Percentiles rank a stretch among this genome's conserved stretches.
Evolutionary conservation across 2,888 invertebrate species (phyloP).

Genomic region (Cerastis leucographa): DNA sequence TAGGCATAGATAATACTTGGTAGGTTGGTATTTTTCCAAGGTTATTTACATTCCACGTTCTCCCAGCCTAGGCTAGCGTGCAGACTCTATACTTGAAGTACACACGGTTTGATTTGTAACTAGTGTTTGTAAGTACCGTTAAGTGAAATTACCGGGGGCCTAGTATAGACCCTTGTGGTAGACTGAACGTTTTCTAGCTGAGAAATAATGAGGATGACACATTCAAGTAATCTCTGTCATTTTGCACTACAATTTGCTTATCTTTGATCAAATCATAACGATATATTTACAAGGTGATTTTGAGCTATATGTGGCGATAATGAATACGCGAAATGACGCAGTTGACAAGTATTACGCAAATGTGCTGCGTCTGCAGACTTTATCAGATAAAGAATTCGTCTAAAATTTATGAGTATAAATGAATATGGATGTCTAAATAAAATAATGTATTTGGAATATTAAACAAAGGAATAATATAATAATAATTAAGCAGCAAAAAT

Average conservation of each 20-base stretch:
- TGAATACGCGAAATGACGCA: constrained; percentile 34
- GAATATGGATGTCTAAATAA: not conserved
- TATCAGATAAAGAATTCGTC: constrained; percentile 42
- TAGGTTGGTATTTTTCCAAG: constrained; percentile 71
- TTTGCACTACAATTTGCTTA: constrained; percentile 22
- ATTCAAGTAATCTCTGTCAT: constrained; percentile 5
- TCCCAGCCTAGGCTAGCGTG: constrained; percentile 76
- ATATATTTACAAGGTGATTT: constrained; percentile 26
- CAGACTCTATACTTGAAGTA: constrained; percentile 68
- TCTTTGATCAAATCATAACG: constrained; percentile 32
- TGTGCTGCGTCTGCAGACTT: constrained; percentile 16
- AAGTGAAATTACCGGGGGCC: constrained; percentile 9
- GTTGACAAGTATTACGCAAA: constrained; percentile 38
- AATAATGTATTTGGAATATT: constrained; percentile 11
- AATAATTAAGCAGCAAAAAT: constrained; percentile 7
- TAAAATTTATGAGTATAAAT: constrained; percentile 2
- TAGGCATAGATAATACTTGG: constrained; percentile 44
- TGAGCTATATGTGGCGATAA: constrained; percentile 27
- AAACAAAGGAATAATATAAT: constrained; percentile 12
- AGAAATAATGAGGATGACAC: constrained; percentile 1
- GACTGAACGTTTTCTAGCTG: not conserved
- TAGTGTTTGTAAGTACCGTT: constrained; percentile 28
- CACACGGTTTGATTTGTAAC: constrained; percentile 40
- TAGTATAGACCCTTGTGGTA: constrained; percentile 24
- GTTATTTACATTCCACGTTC: constrained; percentile 82